Evolutionary conservation across 2,113 vertebrate genomes (phyloP).

Genomic region (Lophochroa leadbeateri): DNA sequence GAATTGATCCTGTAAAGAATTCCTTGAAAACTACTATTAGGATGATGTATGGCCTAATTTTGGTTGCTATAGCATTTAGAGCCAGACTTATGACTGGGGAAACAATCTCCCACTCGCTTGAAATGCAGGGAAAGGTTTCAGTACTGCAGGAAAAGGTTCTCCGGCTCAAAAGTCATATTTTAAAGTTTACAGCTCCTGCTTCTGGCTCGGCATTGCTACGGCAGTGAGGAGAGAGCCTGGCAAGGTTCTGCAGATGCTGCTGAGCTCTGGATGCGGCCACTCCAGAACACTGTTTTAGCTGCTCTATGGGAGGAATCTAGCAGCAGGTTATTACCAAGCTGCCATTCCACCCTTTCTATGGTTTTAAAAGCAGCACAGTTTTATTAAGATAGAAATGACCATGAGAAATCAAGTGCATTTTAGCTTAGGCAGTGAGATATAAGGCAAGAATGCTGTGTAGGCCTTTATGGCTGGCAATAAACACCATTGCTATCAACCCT

Average conservation of each 20-base stretch:
- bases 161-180: conserved; percentile 56
- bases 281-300: neutral
- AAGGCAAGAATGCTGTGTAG: neutral
- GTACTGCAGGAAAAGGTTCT: conserved; percentile 47
- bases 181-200: conserved; percentile 73
- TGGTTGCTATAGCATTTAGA: conserved; percentile 78
- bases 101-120: conserved; percentile 53
- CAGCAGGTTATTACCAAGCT: conserved; percentile 43
- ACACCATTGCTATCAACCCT: neutral
- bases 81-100: conserved; percentile 48
- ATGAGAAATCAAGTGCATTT: neutral
- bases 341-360: neutral
- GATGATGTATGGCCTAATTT: conserved; percentile 82
- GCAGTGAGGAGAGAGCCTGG: conserved; percentile 3
- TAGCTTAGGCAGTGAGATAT: neutral
- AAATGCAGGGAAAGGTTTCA: conserved; percentile 61
- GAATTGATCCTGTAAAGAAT: conserved; percentile 80
- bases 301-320: neutral
- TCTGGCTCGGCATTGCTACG: conserved; percentile 63
- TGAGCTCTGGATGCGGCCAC: neutral
- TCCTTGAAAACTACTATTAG: conserved; percentile 77
- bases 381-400: neutral
- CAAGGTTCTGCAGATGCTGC: neutral
- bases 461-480: neutral
- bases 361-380: neutral